These are phyloP conservation scores for Crotalus viridis DNA, from an alignment of 2,113 vertebrate species.

Conservation along the genomic window DNA sequence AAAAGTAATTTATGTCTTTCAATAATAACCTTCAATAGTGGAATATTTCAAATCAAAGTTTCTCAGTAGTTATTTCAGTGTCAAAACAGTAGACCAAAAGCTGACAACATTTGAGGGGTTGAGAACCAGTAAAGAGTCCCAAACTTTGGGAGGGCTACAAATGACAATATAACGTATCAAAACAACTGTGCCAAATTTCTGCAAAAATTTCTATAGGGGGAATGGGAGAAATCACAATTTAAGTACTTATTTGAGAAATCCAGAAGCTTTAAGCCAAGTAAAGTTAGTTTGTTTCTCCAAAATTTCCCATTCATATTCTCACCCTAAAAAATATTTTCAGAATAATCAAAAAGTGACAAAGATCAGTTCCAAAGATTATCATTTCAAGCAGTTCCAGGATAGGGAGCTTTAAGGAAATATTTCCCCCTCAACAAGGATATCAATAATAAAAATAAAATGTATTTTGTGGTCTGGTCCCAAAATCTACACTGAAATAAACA, in stretches of 20 bases:
- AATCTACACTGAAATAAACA: slow-evolving; percentile 59
- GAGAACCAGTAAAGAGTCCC: background rate
- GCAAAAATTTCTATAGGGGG: background rate
- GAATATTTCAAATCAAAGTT: slow-evolving; percentile 35
- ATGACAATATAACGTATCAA: background rate
- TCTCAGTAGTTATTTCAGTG: slow-evolving; percentile 52
- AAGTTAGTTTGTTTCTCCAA: background rate
- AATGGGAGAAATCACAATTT: background rate
- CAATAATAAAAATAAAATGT: slow-evolving; percentile 59
- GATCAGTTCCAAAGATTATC: background rate
- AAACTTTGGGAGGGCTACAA: background rate
- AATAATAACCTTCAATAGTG: slow-evolving; percentile 45
- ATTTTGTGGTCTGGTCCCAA: slow-evolving; percentile 61
- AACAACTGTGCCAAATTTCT: slow-evolving; percentile 58
- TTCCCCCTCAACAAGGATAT: slow-evolving; percentile 60
- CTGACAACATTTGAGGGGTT: background rate
- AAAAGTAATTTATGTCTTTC: slow-evolving; percentile 24
- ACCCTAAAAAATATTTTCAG: background rate
- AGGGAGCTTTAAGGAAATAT: background rate
- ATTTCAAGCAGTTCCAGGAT: background rate
- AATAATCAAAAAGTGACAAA: background rate
- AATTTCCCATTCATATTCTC: background rate
- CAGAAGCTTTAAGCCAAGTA: background rate
- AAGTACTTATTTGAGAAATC: background rate
- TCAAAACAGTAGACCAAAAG: background rate